These are phyloP conservation scores for Noctua janthina DNA, from an alignment of 2,888 invertebrate genomes.

Conservation along the genomic window DNA sequence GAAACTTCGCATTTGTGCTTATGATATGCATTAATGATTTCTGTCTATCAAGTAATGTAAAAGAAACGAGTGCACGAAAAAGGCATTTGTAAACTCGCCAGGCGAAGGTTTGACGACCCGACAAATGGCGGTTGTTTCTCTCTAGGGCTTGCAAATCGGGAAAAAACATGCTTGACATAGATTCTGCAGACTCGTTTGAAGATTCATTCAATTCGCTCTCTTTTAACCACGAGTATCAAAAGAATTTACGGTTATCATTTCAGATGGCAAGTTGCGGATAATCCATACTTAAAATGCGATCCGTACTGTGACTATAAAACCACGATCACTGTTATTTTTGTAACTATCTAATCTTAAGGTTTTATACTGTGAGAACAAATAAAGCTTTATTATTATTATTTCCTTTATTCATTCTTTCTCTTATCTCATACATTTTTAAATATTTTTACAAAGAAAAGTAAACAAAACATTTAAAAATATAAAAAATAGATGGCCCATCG, in stretches of 20 bases:
- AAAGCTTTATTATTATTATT: no score
- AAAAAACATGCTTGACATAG: conserved; percentile 25
- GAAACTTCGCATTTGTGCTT: no score
- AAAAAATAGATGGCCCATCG: no score
- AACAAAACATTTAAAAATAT: no score
- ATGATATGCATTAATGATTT: background rate
- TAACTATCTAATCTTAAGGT: no score
- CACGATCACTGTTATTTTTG: no score
- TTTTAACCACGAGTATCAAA: background rate
- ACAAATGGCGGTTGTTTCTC: background rate
- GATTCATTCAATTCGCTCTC: conserved; percentile 2
- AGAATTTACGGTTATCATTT: background rate
- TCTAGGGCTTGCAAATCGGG: background rate
- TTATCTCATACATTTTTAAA: no score
- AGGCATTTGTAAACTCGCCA: background rate
- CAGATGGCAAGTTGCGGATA: no score
- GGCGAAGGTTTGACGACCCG: background rate
- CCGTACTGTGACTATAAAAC: no score
- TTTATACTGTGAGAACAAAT: no score
- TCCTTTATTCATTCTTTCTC: no score
- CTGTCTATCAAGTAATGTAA: background rate
- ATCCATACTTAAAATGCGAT: background rate
- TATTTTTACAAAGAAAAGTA: no score
- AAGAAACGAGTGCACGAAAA: background rate
- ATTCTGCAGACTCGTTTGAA: background rate